Evolutionary conservation across 2,888 invertebrate species (phyloP).

Genomic region (Lomographa bimaculata): DNA sequence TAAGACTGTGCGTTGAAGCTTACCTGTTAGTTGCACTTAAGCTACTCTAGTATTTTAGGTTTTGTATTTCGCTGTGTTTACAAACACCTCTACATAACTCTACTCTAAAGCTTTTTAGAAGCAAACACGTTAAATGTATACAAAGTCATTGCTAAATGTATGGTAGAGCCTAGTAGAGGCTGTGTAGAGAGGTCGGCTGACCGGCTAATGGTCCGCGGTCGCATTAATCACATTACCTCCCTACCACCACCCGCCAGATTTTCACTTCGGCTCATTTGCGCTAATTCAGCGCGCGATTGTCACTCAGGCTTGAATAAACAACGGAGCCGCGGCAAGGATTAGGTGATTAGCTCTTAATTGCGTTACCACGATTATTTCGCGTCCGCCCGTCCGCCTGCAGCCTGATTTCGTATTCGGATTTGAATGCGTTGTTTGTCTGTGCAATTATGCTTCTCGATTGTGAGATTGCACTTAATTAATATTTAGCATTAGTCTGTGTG

Average conservation of each 20-base stretch:
- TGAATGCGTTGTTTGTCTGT: constrained; percentile 58
- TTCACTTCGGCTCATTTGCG: constrained; percentile 83
- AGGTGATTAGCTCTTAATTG: constrained; percentile 82
- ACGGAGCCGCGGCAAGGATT: constrained; percentile 80
- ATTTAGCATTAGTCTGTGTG: constrained; percentile 26
- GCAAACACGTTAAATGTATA: too few species aligned
- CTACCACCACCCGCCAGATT: constrained; percentile 69
- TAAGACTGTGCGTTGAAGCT: too few species aligned
- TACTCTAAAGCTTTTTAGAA: too few species aligned
- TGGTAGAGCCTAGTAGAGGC: constrained; percentile 22
- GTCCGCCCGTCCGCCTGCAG: constrained; percentile 69
- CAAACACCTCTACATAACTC: too few species aligned
- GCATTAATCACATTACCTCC: constrained; percentile 76
- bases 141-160: too few species aligned
- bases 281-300: constrained; percentile 83
- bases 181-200: constrained; percentile 37
- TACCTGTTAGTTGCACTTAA: too few species aligned
- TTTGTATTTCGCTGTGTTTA: too few species aligned
- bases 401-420: constrained; percentile 76
- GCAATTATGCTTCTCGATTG: constrained; percentile 36
- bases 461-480: constrained; percentile 34
- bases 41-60: too few species aligned
- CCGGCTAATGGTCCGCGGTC: constrained; percentile 70
- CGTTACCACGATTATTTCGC: constrained; percentile 80
- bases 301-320: constrained; percentile 83